Base-by-base conservation (phyloP, 2,888 invertebrate species). In the Trichacis sp. region DNA sequence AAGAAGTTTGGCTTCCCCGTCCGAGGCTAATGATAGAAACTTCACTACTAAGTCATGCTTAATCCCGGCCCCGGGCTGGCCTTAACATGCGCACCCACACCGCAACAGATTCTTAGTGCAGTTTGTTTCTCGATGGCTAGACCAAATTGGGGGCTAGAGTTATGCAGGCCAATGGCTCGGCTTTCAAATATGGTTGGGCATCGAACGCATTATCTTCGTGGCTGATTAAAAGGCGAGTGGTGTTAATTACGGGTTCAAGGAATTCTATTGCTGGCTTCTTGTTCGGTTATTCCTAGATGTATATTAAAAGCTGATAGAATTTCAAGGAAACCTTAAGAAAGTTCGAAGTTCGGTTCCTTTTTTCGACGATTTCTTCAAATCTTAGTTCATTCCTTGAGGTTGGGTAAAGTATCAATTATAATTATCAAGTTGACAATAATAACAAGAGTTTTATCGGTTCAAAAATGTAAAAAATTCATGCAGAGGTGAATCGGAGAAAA, bases 31-130 rank as follows among this genome's bases (percentile, higher is more conserved):
- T 78, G 77, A 77, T 75, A 77, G 76, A 77, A 82, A 83, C 80
- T 82, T 81, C 74, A 77, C 75, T 75, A 81, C 77, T 82, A 81
- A 83, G 80, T 81, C 82, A 76, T 77, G 77, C 76, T 79, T 81
- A 83, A 79, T 79, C 77, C 72, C 64, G 67, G 68, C 73, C 15
- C 56, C 53, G 15, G 42, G 53, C 51, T 43, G 56, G 47, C 54
- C 52, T 52, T 15, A 40, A 30, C 46, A 11, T 54, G 47, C 29
- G 42, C 57, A 46, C 52, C 52, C 47, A 18, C 30, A 14, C 42
- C 33, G 49, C 20, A 52, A 20, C 18, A 12, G 29, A 46, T 18
- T 46, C 56, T 54, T 62, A 40, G 50, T 24, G 40, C 33, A 57
- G 62, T 54, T 60, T 60, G 62, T 63, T 58, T 48, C 51, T 29